These are phyloP conservation scores for Muntiacus reevesi DNA, from an alignment of 2,113 vertebrate genomes.

Conservation along the genomic window DNA sequence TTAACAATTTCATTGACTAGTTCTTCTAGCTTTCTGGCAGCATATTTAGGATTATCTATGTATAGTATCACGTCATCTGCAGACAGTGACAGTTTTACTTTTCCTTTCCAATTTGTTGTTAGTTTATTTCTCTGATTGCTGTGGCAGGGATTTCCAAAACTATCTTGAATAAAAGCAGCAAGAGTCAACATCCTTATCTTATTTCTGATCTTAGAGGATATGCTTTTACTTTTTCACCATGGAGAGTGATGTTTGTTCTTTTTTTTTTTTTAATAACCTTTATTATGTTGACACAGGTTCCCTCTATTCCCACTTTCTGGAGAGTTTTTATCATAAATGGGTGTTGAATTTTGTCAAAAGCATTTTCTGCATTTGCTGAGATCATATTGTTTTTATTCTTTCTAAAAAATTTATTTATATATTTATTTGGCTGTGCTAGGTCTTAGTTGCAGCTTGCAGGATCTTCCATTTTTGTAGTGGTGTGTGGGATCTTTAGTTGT, in stretches of 20 bases:
- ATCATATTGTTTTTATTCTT: background rate
- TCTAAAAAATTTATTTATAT: background rate
- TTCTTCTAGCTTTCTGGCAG: background rate
- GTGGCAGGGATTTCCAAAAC: background rate
- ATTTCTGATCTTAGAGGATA: background rate
- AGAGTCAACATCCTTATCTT: background rate
- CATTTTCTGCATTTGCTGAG: background rate
- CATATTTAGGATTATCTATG: background rate
- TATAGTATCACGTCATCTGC: background rate
- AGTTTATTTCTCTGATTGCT: background rate
- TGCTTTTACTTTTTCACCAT: background rate
- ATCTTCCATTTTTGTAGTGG: background rate
- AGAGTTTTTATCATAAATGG: background rate
- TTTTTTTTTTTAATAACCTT: background rate
- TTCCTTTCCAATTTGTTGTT: background rate
- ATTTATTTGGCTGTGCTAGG: background rate
- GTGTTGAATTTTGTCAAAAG: background rate
- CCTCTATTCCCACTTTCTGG: background rate
- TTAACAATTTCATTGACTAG: background rate
- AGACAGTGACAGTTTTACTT: background rate
- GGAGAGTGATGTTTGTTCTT: background rate
- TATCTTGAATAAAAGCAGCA: background rate
- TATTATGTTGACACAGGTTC: background rate
- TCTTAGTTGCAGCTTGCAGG: background rate
- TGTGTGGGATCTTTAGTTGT: background rate